Evolutionary conservation across 2,797 vertebrate species (phyloP).

Genomic region (Micrastur ruficollis): DNA sequence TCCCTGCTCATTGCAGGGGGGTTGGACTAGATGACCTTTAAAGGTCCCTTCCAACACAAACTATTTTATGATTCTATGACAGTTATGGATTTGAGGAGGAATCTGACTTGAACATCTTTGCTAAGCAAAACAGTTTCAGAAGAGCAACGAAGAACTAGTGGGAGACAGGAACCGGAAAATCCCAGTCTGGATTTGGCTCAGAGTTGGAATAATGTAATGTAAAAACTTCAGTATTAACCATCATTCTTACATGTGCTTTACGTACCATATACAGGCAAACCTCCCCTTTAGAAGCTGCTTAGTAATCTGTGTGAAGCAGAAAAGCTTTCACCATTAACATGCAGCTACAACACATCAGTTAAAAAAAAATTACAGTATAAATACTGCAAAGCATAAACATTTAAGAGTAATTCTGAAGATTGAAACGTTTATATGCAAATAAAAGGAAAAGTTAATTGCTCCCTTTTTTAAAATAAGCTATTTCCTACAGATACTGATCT

Average conservation of each 20-base stretch:
- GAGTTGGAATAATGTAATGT: background rate
- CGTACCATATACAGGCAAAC: background rate
- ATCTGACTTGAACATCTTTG: background rate
- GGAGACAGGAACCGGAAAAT: background rate
- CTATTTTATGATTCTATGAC: background rate
- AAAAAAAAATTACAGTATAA: background rate
- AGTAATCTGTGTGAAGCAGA: background rate
- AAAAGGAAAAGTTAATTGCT: conserved; percentile 46
- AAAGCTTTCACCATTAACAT: background rate
- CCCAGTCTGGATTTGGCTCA: background rate
- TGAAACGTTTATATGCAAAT: conserved; percentile 30
- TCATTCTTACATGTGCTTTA: background rate
- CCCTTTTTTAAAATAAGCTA: background rate
- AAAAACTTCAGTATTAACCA: background rate
- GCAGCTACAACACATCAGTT: background rate
- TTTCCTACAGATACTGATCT: conserved; percentile 27
- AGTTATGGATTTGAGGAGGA: background rate
- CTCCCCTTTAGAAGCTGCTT: background rate
- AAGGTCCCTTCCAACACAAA: background rate
- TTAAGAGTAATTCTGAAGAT: conserved; percentile 25
- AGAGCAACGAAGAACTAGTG: background rate
- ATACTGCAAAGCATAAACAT: conserved; percentile 12
- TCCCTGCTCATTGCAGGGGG: background rate
- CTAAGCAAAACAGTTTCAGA: background rate
- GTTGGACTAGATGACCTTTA: background rate